Percentiles rank a stretch among this genome's conserved stretches.
Conservation (phyloP, 1,140 invertebrate species). For the Neocloeon triangulifer region DNA sequence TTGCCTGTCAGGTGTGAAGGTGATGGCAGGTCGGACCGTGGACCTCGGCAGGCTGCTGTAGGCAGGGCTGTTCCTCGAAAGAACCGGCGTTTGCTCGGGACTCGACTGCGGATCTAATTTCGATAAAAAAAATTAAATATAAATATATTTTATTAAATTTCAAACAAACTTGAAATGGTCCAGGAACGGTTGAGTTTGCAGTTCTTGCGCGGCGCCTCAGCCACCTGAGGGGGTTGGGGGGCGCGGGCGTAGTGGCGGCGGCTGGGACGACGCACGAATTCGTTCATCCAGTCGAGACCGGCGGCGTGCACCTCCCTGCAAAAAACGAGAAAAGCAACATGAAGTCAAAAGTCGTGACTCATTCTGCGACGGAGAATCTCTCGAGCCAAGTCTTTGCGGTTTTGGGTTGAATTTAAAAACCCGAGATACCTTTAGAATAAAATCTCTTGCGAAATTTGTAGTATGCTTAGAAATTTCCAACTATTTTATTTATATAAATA, state of each 20-base stretch:
- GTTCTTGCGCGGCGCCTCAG: too few relatives aligned
- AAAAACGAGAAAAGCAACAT: too few relatives aligned
- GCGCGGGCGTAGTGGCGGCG: constrained; percentile 21
- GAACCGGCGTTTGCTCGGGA: neutral
- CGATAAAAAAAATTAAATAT: constrained; percentile 16
- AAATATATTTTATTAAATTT: too few relatives aligned
- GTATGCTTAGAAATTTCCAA: too few relatives aligned
- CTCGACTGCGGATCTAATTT: neutral
- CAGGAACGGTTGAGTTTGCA: constrained; percentile 39
- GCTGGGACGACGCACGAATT: constrained; percentile 23
- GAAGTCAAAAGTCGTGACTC: too few relatives aligned
- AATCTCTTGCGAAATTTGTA: too few relatives aligned
- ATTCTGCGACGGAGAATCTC: too few relatives aligned
- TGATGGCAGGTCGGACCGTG: neutral
- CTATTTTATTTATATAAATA: too few relatives aligned
- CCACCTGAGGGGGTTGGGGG: constrained; percentile 32
- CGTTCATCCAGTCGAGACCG: constrained; percentile 47
- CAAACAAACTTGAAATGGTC: constrained; percentile 51
- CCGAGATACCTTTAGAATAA: too few relatives aligned
- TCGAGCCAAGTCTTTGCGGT: too few relatives aligned
- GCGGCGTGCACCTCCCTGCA: constrained; percentile 44
- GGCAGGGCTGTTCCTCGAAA: constrained; percentile 21
- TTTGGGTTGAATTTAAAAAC: too few relatives aligned
- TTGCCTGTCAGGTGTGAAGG: too few relatives aligned
- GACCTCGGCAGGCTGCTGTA: constrained; percentile 31